Evolutionary conservation across 1,140 invertebrate species (phyloP), one percentile per base, ranked within the genome.

Genomic region (Platorchestia sp.): DNA sequence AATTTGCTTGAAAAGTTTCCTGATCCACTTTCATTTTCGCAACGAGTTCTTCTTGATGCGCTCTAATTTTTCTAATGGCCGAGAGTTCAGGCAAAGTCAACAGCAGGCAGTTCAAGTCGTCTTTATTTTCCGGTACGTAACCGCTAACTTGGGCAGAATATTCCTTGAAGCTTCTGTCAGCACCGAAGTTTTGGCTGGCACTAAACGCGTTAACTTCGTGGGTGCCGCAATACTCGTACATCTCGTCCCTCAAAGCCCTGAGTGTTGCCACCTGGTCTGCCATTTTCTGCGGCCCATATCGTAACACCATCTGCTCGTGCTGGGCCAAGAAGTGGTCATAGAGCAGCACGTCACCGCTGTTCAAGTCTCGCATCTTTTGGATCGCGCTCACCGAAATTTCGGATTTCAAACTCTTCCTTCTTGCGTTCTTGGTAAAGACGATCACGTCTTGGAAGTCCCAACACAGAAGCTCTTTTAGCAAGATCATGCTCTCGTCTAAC

Each of bases 401-500:
- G 41, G 14, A 51, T 16, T 95, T 95, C 42, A 19, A 0, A 16
- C 87, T 10, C 0, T 90, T 43, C 27, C 59, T 90, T 27, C 97
- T 96, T 6, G 96, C 96, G 96, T 97, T 97, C 0, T 97, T 95
- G 42, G 96, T 96, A 53, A 97, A 96, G 95, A 97, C 97, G 0
- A 97, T 95, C 7, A 98, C 96, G 95, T 97, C 97, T 87, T 97
- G 97, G 27, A 97, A 95, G n/a, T 97, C 96, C 97, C 97, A 98
- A 95, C 97, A 97, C 86, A 98, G 97, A 16, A 97, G 95, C 95
- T 97, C 96, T 53, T 97, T 97, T 44, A 98, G 96, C 10, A 98
- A 96, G 59, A 98, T 97, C 0, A 98, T 95, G 6, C 97, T 98
- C 95, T 97, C 97, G 95, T 98, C 97, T 96, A 97, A 97, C 96